Base-by-base conservation (phyloP, 2,888 invertebrate species). In the Orgyia antiqua region DNA sequence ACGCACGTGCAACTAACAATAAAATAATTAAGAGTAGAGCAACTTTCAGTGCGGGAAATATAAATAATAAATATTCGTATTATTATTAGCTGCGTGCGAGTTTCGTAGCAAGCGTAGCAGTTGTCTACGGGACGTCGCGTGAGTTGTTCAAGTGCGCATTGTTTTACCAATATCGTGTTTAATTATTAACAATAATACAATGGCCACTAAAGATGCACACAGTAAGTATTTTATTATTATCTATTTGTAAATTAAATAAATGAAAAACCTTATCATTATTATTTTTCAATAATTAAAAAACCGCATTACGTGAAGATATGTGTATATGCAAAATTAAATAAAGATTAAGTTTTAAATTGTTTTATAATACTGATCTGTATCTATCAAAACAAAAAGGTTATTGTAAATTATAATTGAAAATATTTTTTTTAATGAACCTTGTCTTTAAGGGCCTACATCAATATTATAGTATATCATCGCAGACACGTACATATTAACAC, bases 21-120 rank as follows among this genome's bases (percentile, higher is more conserved):
- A 53, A 46, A 39, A 39, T 9, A 31, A 36, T 27, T 35, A 27
- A 31, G 11, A 47, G 39, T 36, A 43, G 43, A 43, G 31, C 24
- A 25, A 45, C 45, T 48, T 51, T 56, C 57, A 65, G 68, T 60
- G 52, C 45, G 52, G 51, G 46, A 48, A 51, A 56, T 57, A 60
- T 47, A 56, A 59, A 59, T 58, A 56, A 58, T 24, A 13, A 3
- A 5, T 62, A 61, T 52, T 62, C 42, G 41, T 34, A 51, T 52
- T 65, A 57, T 53, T 56, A 60, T 62, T 67, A 64, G 47, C 50
- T 37, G 52, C 50, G 59, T 56, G 37, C 31, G 59, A 49, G 57
- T 53, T 33, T 56, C 78, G 78, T 74, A 74, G 75, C 70, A 47
- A 38, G 42, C 73, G 76, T 76, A 74, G 76, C 70, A 50, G 45